Base-by-base conservation (phyloP, 2,888 invertebrate genomes). In the Ichneumoninae sp. region DNA sequence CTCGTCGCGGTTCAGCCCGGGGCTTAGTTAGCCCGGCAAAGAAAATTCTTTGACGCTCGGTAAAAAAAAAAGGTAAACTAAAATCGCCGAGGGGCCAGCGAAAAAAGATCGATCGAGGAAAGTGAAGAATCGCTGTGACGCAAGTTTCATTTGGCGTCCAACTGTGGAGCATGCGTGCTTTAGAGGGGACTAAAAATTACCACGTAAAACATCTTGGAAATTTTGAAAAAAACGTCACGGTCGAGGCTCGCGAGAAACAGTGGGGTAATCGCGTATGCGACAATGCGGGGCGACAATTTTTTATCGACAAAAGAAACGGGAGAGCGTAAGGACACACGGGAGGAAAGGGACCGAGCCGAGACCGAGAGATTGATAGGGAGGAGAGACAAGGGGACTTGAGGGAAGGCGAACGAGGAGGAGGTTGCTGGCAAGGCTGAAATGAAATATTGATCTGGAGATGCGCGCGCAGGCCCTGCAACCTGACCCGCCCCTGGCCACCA, bases 401-500 rank as follows among this genome's bases (percentile, higher is more conserved):
- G 52, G 83, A 81, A 84, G 84, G 80, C 71, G 83, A 80, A 86
- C 70, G 86, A 84, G 83, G 86, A 86, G 76, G 76, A 81, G 80
- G 89, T 80, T 86, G 87, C 86, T 89, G 89, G 90, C 88, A 90
- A 90, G 91, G 89, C 87, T 92, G 90, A 92, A 93, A 93, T 93
- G 92, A 93, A 93, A 93, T 93, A 93, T 93, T 93, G 93, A 93
- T 93, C 93, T 90, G 89, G 70, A 88, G 90, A 88, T 89, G 92
- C 92, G 93, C 92, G 93, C 92, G 93, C 92, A 93, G 89, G 90
- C 91, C 92, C 93, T 93, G 93, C 93, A 92, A 89, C 86, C 87
- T 83, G 85, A 89, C 88, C 87, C 88, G 83, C 87, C 89, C 88
- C 86, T 89, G 88, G 88, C 90, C 88, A 90, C 89, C 91, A 92